Evolutionary conservation across 53 echinoderm and acorn worm species (phyloP).

Genomic region (Paelopatides confundens): DNA sequence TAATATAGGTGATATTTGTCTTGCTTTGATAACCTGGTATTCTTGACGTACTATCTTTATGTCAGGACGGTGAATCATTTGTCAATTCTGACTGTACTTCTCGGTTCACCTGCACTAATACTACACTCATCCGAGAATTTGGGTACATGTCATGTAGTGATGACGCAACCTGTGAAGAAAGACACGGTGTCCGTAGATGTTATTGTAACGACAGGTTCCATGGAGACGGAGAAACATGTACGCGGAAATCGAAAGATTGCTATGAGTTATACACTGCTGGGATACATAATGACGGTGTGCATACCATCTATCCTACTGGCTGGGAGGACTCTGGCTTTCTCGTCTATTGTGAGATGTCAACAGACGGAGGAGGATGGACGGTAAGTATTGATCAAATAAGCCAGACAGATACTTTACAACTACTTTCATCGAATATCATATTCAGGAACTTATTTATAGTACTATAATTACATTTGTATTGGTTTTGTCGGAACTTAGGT

Average conservation of each 20-base stretch:
- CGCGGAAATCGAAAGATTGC: background rate
- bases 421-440: too few species aligned
- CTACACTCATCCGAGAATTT: background rate
- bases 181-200: background rate
- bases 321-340: background rate
- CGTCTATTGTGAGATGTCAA: conserved; percentile 18
- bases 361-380: conserved; percentile 17
- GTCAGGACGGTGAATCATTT: background rate
- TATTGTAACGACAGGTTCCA: background rate
- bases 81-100: background rate
- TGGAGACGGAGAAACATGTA: background rate
- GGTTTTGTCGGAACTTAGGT: too few species aligned
- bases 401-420: too few species aligned
- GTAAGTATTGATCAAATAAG: too few species aligned
- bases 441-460: too few species aligned
- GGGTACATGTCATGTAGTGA: background rate
- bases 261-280: background rate
- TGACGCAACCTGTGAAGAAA: background rate
- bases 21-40: too few species aligned
- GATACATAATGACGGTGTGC: background rate
- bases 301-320: background rate
- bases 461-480: too few species aligned
- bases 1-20: too few species aligned
- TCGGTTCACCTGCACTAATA: background rate
- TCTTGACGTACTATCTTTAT: too few species aligned